Conservation (phyloP, 2,113 vertebrate genomes). For the Amia ocellicauda region DNA sequence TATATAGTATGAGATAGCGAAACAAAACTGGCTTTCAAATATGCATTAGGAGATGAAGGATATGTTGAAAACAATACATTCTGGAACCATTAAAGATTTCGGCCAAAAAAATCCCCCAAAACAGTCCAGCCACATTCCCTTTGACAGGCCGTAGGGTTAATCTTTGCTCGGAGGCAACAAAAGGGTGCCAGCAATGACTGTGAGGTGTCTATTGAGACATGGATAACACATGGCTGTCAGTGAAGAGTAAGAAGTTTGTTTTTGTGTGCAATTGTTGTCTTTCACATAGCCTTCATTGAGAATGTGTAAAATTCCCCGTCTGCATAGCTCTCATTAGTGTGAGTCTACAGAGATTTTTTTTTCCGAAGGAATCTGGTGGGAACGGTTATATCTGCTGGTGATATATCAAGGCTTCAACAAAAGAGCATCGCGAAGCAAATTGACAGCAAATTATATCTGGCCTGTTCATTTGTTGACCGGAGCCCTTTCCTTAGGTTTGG, state of each 20-base stretch:
- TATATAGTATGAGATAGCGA: too few species aligned
- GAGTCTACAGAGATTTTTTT: not conserved
- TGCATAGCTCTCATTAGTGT: not conserved
- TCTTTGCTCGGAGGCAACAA: too few species aligned
- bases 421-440: constrained; percentile 31
- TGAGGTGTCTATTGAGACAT: too few species aligned
- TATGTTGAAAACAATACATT: too few species aligned
- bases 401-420: constrained; percentile 22
- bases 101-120: too few species aligned
- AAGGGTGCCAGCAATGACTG: too few species aligned
- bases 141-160: too few species aligned
- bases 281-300: not conserved
- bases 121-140: too few species aligned
- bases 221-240: not conserved
- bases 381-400: not conserved
- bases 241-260: too few species aligned
- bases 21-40: too few species aligned
- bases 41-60: too few species aligned
- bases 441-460: constrained; percentile 13
- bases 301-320: not conserved
- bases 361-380: not conserved
- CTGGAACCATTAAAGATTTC: too few species aligned
- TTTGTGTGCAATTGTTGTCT: not conserved
- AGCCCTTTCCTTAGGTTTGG: constrained; percentile 31
- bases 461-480: constrained; percentile 22